Base-by-base conservation (phyloP, 2,113 vertebrate genomes). In the Sander vitreus region DNA sequence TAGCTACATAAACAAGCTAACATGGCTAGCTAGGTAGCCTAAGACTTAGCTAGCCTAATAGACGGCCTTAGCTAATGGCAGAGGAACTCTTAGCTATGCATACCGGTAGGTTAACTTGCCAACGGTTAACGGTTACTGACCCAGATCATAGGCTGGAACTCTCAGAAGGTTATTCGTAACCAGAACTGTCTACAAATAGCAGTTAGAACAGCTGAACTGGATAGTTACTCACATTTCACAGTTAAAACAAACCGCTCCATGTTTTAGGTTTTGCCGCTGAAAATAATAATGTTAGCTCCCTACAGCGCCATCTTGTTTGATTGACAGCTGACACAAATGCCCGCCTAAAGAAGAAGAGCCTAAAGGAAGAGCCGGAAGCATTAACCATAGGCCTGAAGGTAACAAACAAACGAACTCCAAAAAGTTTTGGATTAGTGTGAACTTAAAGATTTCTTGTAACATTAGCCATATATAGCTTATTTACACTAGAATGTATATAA, bases 151-250 rank as follows among this genome's bases (percentile, higher is more conserved):
- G 27, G 0, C 27, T 60, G 23, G 7, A 59, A 48, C 25, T 39
- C 14, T 57, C 39, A 39, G 39, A 10, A 39, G 25, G 23, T 73
- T 19, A 39, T 10, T 39, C 9, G 39, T 39, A 43, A 43, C 10
- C 39, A 50, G 6, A 50, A 54, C 3, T n/a, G 30, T 39, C 13
- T 39, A 39, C 6, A 59, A 9, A 55, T 18, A 18, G 8, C 10
- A 16, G 27, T 23, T 36, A 47, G 7, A 30, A 5, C 2, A 0
- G n/a, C 1, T 39, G 1, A 39, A 59, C 0, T 0, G 5, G 14
- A 15, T 3, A 51, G 2, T 25, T 60, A 90, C 91, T 92, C 77
- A 95, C 95, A 63, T 93, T 93, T 93, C 8, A 95, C 68, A 0
- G 64, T 65, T 10, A 80, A 87, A 39, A 79, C 54, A 82, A 91